Evolutionary conservation across 2,797 vertebrate genomes (phyloP), one percentile per base, ranked within the genome.

Genomic region (Phataginus tricuspis): DNA sequence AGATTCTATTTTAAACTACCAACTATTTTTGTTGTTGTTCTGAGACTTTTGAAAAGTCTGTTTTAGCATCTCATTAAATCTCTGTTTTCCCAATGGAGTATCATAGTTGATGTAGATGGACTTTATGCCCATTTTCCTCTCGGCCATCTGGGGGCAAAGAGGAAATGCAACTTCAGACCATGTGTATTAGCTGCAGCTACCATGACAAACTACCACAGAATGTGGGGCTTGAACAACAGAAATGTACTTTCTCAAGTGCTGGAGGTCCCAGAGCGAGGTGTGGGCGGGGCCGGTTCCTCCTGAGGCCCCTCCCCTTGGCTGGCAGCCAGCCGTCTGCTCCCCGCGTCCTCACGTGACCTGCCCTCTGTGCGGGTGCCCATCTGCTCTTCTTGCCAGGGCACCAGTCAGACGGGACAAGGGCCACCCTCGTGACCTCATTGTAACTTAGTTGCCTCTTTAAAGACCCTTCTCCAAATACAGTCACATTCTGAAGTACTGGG

Each of bases 301-400:
- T 39, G n/a, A 53, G 59, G 27, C 39, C 37, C 25, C 25, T 25
- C 13, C 49, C 14, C 42, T 6, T 7, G 19, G 69, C 34, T 7
- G 45, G 55, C 4, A 21, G 42, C 42, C 0, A 4, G 34, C 11
- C 19, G 0, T 19, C 45, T 39, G 63, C n/a, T 55, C 82, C 10
- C 31, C 42, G 29, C n/a, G 9, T 21, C 23, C 15, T 59, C 39
- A 42, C 1, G 5, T 0, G 23, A 29, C 18, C 0, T 0, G 45
- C 25, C 23, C 39, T 57, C 6, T 42, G 4, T 8, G 34, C 31
- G 16, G 34, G 59, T 53, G 31, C n/a, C 18, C 29, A 2, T 7
- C 34, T 78, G 34, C 15, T 86, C 19, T 72, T 59, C 27, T 10
- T 14, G 11, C 2, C 23, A 23, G 9, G 53, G 34, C 16, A 34